Conservation (phyloP, 1,140 invertebrate species). For the Amyelois transitella region DNA sequence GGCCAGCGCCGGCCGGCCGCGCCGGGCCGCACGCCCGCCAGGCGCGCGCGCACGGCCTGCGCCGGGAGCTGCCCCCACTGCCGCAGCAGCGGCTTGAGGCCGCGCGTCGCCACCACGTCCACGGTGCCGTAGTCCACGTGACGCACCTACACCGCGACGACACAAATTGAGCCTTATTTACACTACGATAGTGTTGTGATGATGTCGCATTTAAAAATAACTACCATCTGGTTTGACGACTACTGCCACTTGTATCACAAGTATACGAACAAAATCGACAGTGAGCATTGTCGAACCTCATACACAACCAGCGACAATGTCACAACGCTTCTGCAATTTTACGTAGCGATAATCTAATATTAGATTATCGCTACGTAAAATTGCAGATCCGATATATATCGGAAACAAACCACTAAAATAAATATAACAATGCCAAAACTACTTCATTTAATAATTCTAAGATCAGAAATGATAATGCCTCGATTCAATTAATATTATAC, state of each 20-base stretch:
- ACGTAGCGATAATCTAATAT: too few species aligned
- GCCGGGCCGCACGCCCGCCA: constrained; percentile 15
- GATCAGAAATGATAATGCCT: too few species aligned
- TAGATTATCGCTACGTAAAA: too few species aligned
- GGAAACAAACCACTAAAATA: too few species aligned
- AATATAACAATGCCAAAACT: too few species aligned
- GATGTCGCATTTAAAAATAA: not conserved
- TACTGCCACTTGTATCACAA: not conserved
- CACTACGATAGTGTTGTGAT: not conserved
- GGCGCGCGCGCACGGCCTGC: constrained; percentile 28
- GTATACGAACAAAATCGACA: too few species aligned
- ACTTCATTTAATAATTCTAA: too few species aligned
- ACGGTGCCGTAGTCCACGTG: constrained; percentile 60
- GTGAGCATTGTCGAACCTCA: too few species aligned
- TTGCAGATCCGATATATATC: too few species aligned
- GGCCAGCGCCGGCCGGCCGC: constrained; percentile 39
- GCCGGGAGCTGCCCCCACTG: constrained; percentile 28
- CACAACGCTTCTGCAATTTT: too few species aligned
- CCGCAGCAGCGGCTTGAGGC: constrained; percentile 36
- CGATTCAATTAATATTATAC: too few species aligned
- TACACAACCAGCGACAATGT: too few species aligned
- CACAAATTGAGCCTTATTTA: not conserved
- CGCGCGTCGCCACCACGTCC: constrained; percentile 18
- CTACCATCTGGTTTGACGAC: not conserved
- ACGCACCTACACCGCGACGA: constrained; percentile 26